Conservation (phyloP, 23 tunicate species). For the Halocynthia roretzi region DNA sequence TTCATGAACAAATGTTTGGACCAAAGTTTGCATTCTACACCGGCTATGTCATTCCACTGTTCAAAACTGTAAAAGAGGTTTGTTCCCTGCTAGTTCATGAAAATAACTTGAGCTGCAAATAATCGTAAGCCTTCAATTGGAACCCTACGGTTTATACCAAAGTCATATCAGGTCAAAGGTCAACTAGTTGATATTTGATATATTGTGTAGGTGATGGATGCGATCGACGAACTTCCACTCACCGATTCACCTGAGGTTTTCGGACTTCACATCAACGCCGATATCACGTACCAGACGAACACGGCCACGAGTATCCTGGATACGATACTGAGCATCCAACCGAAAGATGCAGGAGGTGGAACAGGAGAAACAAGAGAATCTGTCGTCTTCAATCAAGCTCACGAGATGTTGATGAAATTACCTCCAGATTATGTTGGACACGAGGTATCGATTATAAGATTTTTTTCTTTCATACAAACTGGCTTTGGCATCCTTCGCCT, state of each 20-base stretch:
- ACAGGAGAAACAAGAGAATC: constrained; percentile 94
- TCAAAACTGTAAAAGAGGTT: constrained; percentile 80
- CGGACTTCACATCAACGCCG: constrained; percentile 92
- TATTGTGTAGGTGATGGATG: constrained; percentile 79
- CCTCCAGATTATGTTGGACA: constrained; percentile 83
- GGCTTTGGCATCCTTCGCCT: too few relatives aligned
- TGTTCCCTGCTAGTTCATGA: neutral
- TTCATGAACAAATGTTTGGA: constrained; percentile 87
- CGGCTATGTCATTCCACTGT: constrained; percentile 73
- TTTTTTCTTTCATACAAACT: too few relatives aligned
- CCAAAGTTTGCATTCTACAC: constrained; percentile 70
- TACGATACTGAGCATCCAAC: constrained; percentile 93
- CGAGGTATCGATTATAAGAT: constrained; percentile 36
- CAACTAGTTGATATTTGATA: neutral
- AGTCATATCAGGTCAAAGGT: neutral
- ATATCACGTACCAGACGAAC: constrained; percentile 96
- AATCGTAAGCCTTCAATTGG: too few relatives aligned
- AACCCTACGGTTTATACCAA: too few relatives aligned
- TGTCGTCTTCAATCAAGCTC: constrained; percentile 90
- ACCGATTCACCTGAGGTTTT: constrained; percentile 91
- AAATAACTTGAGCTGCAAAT: too few relatives aligned
- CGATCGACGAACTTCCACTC: constrained; percentile 76
- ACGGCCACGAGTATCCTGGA: constrained; percentile 89
- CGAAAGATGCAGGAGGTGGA: constrained; percentile 93
- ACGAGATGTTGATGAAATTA: constrained; percentile 83